Base-by-base conservation (phyloP, 2,888 invertebrate species). In the Sphecodes monilicornis region DNA sequence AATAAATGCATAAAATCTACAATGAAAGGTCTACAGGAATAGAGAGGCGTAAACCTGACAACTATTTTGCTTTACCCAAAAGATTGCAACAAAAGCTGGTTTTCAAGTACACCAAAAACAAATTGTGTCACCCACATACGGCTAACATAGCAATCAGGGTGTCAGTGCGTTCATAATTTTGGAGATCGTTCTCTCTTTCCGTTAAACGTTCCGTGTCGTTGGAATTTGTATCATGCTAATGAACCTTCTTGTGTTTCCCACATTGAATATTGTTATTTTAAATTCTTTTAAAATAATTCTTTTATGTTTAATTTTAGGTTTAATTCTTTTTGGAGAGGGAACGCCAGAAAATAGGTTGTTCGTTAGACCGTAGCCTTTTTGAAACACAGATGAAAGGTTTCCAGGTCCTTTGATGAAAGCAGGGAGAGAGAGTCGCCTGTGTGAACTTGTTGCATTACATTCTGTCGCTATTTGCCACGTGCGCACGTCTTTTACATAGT, bases 371-470 rank as follows among this genome's bases (percentile, higher is more conserved):
- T 43, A 32, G 22, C 18, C 16, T 76, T 76, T 76, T 76, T 66
- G 46, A 76, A 29, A 60, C 16, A 29, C 8, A 22, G 43, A 78
- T 64, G 82, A 76, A 75, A 82, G 54, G 71, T 36, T 43, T 70
- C 29, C 71, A 3, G n/a, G 41, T 39, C 50, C 29, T 71, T 77
- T 81, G 68, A 57, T 29, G 64, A 50, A 66, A 50, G 18, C 71
- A 5, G 46, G 11, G 26, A 1, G 43, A 46, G 43, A 22, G 46
- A 64, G 26, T 76, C 79, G 50, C 46, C 66, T 22, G 46, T 71
- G 43, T 54, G 50, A 66, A 79, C 80, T 79, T 72, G 80, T 76
- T 79, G 75, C 79, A 41, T 60, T 79, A 74, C 66, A 66, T 74
- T 79, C 43, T 54, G 36, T 54, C 54, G 57, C 73, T 26, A 73